Conservation (phyloP, 1,140 invertebrate species). For the Araneus ventricosus region DNA sequence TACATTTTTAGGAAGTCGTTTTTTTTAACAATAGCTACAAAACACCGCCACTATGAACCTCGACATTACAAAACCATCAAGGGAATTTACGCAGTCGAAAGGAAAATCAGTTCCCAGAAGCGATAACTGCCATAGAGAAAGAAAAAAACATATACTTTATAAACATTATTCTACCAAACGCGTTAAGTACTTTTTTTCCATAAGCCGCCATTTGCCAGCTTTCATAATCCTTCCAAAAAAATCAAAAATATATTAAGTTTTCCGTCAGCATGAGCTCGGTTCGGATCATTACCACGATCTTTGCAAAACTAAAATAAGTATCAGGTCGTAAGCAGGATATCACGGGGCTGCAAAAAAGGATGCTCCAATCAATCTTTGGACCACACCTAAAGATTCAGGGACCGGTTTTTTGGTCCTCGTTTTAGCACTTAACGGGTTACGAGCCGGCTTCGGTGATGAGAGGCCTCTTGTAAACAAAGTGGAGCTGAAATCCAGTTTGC, state of each 20-base stretch:
- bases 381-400: slow-evolving; percentile 22
- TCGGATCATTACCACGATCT: not conserved
- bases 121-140: not conserved
- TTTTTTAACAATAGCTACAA: not conserved
- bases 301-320: not conserved
- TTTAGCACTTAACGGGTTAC: not conserved
- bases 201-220: not conserved
- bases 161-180: not conserved
- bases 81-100: not conserved
- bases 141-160: not conserved
- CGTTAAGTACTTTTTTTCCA: not conserved
- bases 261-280: not conserved
- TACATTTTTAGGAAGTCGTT: not conserved
- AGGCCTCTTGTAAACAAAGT: not conserved
- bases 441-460: not conserved
- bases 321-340: slow-evolving; percentile 29
- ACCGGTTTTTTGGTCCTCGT: slow-evolving; percentile 5
- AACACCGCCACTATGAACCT: not conserved
- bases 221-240: not conserved
- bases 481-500: not conserved
- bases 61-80: not conserved
- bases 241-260: slow-evolving; percentile 1
- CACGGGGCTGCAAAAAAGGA: not conserved
- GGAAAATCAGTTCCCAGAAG: not conserved
- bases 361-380: not conserved